Conservation (phyloP, 1,140 invertebrate genomes). For the Temnothorax nylanderi region DNA sequence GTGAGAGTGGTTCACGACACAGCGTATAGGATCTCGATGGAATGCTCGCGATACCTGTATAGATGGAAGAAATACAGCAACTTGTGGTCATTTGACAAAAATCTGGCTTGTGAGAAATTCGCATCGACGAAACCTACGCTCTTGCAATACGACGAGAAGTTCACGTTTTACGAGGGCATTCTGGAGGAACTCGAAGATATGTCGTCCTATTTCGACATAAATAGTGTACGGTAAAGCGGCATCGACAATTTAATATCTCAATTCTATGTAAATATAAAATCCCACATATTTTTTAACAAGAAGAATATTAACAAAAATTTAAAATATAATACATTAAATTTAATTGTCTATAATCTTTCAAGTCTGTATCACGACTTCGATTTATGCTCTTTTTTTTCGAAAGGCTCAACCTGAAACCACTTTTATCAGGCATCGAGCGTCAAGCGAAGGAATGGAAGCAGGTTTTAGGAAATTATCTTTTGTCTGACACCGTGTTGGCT, state of each 20-base stretch:
- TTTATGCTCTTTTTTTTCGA: constrained; percentile 14
- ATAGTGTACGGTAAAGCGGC: constrained; percentile 86
- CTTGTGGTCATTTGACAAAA: constrained; percentile 94
- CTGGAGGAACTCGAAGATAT: constrained; percentile 89
- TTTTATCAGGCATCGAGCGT: constrained; percentile 88
- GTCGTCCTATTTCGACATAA: constrained; percentile 87
- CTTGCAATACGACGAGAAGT: constrained; percentile 92
- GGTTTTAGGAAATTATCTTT: constrained; percentile 88
- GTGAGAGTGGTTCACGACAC: constrained; percentile 89
- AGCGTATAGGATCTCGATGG: constrained; percentile 87
- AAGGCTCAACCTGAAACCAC: constrained; percentile 88
- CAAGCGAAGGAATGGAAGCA: constrained; percentile 91
- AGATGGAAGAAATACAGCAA: constrained; percentile 92
- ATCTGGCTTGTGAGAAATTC: constrained; percentile 91
- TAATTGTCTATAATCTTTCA: neutral
- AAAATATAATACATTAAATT: constrained; percentile 1
- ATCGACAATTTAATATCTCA: neutral
- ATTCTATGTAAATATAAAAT: neutral
- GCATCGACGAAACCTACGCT: constrained; percentile 90
- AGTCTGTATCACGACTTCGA: neutral
- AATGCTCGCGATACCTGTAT: constrained; percentile 89
- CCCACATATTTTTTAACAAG: neutral
- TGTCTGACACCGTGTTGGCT: constrained; percentile 86
- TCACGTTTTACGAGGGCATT: constrained; percentile 92
- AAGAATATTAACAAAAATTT: neutral